A percentile compares a stretch with the other conserved stretches of the same genome.
These are phyloP conservation scores for Crypturellus tataupa DNA, from an alignment of 2,797 vertebrate species.

Conservation along the genomic window DNA sequence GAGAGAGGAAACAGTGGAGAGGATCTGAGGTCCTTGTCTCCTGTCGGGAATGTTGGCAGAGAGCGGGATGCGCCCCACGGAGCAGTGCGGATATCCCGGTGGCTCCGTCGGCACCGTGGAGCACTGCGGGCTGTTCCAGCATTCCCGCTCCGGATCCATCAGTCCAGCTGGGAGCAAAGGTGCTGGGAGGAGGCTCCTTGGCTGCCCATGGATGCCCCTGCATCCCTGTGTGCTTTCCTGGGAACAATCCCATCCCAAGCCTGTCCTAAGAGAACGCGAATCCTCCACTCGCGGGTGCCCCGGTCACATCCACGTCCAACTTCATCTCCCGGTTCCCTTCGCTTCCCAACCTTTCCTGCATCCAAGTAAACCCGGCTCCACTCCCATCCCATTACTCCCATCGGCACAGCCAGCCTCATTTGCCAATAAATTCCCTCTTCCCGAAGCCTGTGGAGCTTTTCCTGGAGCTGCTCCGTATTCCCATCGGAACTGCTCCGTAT, in stretches of 20 bases:
- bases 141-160: rapidly evolving
- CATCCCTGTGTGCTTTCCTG: rapidly evolving
- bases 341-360: neutral
- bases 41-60: neutral
- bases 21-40: neutral
- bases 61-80: too few relatives aligned
- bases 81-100: neutral
- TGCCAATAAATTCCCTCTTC: neutral
- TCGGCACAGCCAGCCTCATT: neutral
- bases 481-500: neutral
- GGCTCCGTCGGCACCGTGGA: rapidly evolving
- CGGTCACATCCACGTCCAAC: neutral
- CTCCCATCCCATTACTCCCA: rapidly evolving
- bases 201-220: too few relatives aligned
- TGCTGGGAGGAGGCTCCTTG: neutral
- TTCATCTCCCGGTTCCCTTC: neutral
- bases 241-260: rapidly evolving
- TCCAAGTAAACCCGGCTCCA: rapidly evolving
- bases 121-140: neutral
- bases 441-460: neutral
- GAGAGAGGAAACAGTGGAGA: neutral
- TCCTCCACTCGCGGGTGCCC: too few relatives aligned
- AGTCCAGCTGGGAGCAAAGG: rapidly evolving
- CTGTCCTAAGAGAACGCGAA: too few relatives aligned
- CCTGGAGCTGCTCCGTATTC: neutral